These are phyloP conservation scores for Eulacestoma nigropectus DNA, from an alignment of 2,113 vertebrate genomes.

Conservation along the genomic window DNA sequence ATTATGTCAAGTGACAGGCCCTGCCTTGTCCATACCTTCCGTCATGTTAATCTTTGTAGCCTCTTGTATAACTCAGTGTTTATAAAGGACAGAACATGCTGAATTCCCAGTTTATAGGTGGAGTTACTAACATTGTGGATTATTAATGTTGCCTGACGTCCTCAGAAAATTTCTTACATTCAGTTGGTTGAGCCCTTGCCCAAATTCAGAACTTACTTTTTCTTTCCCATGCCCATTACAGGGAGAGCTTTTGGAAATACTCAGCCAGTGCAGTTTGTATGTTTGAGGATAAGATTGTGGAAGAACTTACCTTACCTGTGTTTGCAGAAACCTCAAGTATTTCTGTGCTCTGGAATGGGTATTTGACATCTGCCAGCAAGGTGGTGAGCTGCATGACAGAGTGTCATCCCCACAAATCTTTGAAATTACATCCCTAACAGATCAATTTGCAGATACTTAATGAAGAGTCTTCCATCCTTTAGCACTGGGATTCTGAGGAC, in stretches of 20 bases:
- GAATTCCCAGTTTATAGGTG: conserved; percentile 34
- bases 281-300: not conserved
- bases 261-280: not conserved
- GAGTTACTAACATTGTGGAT: not conserved
- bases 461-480: not conserved
- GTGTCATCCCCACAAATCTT: not conserved
- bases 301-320: not conserved
- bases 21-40: conserved; percentile 50
- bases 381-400: not conserved
- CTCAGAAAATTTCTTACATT: not conserved
- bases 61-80: conserved; percentile 34
- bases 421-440: not conserved
- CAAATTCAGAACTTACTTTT: not conserved
- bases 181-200: not conserved
- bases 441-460: not conserved
- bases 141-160: not conserved
- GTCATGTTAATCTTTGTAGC: conserved; percentile 16
- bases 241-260: not conserved
- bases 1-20: conserved; percentile 41
- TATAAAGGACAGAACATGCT: conserved; percentile 4
- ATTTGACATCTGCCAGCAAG: not conserved
- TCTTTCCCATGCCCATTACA: not conserved
- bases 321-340: not conserved
- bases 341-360: not conserved
- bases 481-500: not conserved